Evolutionary conservation across 2,888 invertebrate genomes (phyloP), one percentile per base, ranked within the genome.

Genomic region (Eupithecia exiguata): DNA sequence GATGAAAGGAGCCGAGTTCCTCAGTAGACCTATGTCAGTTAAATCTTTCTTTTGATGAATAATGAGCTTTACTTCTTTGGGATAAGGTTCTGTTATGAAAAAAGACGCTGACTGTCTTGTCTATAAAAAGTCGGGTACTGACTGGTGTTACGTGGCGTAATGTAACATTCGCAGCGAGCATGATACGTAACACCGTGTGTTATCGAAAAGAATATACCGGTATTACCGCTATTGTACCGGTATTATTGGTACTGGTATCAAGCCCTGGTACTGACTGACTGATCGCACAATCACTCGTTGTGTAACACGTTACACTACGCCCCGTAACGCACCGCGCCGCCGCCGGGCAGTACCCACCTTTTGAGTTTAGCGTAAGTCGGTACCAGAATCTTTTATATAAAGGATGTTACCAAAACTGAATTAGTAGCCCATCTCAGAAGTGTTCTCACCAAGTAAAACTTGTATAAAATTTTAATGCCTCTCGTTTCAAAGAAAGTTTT

Each of bases 1-100:
- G 67, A 71, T 40, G 46, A 74, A 72, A 74, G 74, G 74, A 72
- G 69, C 69, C 61, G 53, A 40, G 43, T 65, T 69, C 21, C 58
- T 49, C 36, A 25, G 40, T 21, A n/a, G 4, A 12, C 35, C 61
- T 53, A 21, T 46, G 69, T 66, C 72, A 66, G 38, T 73, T 43
- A 25, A 61, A 30, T 65, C 40, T 61, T 36, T 25, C 21, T 36
- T 43, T 69, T 16, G 43, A 35, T 14, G 30, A 35, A 58, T 46
- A 69, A 73, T 58, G 21, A 36, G 21, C 65, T 69, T 40, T 66
- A 69, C 35, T 12, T 12, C 58, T 1, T 35, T 36, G 14, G 0
- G 12, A 43, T 66, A 65, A 69, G 65, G 69, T 58, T 40, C 40
- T 10, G 30, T 10, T n/a, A 35, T 18, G 38, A 65, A 21, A n/a